A percentile compares a stretch with the other conserved stretches of the same genome.
These are phyloP conservation scores for Pseudocheirus occidentalis DNA, from an alignment of 2,797 vertebrate genomes.

Conservation along the genomic window DNA sequence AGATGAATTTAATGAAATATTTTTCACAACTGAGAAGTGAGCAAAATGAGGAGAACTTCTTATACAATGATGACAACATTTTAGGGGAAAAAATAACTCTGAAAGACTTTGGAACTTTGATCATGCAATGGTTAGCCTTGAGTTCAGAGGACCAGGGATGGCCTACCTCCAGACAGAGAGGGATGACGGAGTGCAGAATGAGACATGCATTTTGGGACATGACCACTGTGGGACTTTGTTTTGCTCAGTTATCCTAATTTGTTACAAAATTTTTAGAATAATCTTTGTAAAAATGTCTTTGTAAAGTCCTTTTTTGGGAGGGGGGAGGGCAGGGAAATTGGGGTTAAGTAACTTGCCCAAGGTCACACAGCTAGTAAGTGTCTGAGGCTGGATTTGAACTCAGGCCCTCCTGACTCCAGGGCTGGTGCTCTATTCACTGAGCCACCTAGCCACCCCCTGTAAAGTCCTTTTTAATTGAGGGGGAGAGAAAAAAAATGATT, in stretches of 20 bases:
- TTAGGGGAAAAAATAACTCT: background rate
- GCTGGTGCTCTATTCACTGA: no score
- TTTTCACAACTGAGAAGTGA: background rate
- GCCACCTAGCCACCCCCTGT: background rate
- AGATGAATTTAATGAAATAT: background rate
- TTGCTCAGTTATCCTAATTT: background rate
- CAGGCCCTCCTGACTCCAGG: no score
- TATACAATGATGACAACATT: background rate
- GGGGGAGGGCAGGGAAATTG: no score
- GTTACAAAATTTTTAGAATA: background rate
- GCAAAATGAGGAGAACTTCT: background rate
- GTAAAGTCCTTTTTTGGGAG: background rate
- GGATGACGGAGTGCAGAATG: background rate
- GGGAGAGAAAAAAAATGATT: background rate
- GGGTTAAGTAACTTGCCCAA: no score
- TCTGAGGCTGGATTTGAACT: no score
- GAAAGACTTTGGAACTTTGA: background rate
- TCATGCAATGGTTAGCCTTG: background rate
- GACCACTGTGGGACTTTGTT: background rate
- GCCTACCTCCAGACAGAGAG: background rate
- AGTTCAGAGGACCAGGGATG: background rate
- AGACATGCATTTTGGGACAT: background rate
- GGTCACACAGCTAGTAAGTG: no score
- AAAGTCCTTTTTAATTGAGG: background rate
- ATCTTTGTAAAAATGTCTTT: background rate